Base-by-base conservation (phyloP, 2,888 invertebrate species). In the Pheosia gnoma region DNA sequence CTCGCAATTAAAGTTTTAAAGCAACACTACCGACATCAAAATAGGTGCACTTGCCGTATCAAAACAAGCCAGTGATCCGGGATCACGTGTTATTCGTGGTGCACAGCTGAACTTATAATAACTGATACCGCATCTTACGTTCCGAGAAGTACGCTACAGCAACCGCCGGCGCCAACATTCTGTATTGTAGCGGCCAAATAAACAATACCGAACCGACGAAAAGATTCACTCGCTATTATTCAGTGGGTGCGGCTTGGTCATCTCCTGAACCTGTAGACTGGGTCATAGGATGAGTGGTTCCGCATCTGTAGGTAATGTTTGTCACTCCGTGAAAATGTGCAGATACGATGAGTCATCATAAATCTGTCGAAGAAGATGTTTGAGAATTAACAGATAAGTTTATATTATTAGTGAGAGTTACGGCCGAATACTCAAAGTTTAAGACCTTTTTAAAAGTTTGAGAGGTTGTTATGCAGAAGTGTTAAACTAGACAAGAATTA, bases 81-180 rank as follows among this genome's bases (percentile, higher is more conserved):
- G 59, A 67, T 69, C 71, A 57, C 61, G 58, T 74, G 69, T 75
- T 69, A 72, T 59, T 55, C 66, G 59, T 63, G 67, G 65, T 58
- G 61, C 62, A 63, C 53, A 73, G 70, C 68, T 69, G 70, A 72
- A 75, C 66, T 75, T 75, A 73, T 75, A 70, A 74, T 75, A 74
- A 75, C 72, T 76, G 68, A 77, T 73, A 75, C 67, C 62, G 65
- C 59, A 63, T 65, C 56, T 70, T 65, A 68, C 67, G 67, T 82
- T 81, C 82, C 63, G 64, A 70, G 81, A 82, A 81, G 63, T 66
- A 68, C 66, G 70, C 67, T 63, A 62, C 76, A 62, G 63, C 67
- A 47, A 58, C 65, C 82, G 82, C 82, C 65, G 83, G 82, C 82
- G 82, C 82, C 82, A 78, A 75, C 73, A 77, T 78, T 81, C 75